Conservation (phyloP, 2,888 invertebrate species). For the Eulithis testata region DNA sequence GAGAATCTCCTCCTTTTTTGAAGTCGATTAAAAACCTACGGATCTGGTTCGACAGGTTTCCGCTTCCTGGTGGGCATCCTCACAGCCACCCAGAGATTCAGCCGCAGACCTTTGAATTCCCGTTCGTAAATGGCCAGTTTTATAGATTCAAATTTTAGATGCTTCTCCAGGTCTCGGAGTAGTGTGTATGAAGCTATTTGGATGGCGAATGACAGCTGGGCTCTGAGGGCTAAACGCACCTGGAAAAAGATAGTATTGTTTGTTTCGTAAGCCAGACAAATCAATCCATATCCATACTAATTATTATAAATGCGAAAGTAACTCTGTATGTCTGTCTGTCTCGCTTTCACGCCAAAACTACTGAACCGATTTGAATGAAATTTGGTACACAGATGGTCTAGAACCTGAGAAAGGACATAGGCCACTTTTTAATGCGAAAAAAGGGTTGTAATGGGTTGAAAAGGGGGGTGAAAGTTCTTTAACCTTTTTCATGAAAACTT, state of each 20-base stretch:
- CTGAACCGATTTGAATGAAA: too few species aligned
- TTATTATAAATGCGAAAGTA: too few species aligned
- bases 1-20: too few species aligned
- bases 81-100: constrained; percentile 74
- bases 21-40: constrained; percentile 49
- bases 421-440: too few species aligned
- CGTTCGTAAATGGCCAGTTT: constrained; percentile 67
- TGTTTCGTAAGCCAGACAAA: not conserved
- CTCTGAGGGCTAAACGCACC: constrained; percentile 67
- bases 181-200: constrained; percentile 72
- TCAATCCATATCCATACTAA: too few species aligned
- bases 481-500: too few species aligned
- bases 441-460: too few species aligned
- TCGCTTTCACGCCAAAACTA: too few species aligned
- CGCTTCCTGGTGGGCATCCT: constrained; percentile 69
- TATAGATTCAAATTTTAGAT: constrained; percentile 61
- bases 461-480: too few species aligned
- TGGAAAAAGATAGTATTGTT: constrained; percentile 39
- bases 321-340: too few species aligned
- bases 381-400: too few species aligned
- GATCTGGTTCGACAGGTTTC: constrained; percentile 65
- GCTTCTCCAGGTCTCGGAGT: constrained; percentile 68
- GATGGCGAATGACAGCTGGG: constrained; percentile 68
- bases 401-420: too few species aligned
- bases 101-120: constrained; percentile 63